Base-by-base conservation (phyloP, 1,140 invertebrate species). In the Bombus superbus region DNA sequence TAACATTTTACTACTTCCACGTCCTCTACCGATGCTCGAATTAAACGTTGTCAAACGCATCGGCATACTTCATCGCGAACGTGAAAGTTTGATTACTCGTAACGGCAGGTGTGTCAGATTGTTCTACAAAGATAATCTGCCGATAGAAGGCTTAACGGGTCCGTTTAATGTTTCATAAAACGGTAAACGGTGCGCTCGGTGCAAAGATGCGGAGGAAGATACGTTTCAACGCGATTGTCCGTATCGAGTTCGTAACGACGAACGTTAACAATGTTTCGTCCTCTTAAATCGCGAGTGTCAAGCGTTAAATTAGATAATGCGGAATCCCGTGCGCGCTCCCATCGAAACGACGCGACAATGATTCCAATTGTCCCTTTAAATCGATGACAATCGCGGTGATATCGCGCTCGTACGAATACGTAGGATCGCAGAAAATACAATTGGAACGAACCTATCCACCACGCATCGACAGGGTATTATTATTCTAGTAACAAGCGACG, bases 401-500 rank as follows among this genome's bases (percentile, higher is more conserved):
- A 44, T 18, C 28, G 38, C 28, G 15, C 18, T 59, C 35, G 35
- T 35, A 35, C 32, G n/a, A 35, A 28, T 15, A 42, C 28, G 42
- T 38, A 13, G 71, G 38, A 32, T 28, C 57, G 53, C 10, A 32
- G 28, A 38, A 82, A 57, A 38, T 75, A 32, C 71, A 42, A 75
- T 82, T 47, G 72, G 2, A 25, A 25, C 32, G 22, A 32, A 42
- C 4, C 15, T 5, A 42, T 64, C 57, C 38, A 11, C 15, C 59
- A 22, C 13, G 28, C 57, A 78, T 78, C 57, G 38, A 62, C 40
- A 6, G 53, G 42, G 10, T 68, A 68, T 68, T 68, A 68, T 68
- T 68, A 77, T 83, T 68, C 62, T 28, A 38, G 53, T 76, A 68
- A 77, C 73, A 57, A 77, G 81, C 81, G 44, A 73, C n/a, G 81